Evolutionary conservation across 2,888 invertebrate genomes (phyloP), one percentile per base, ranked within the genome.

Genomic region (Coecobrya sp.): DNA sequence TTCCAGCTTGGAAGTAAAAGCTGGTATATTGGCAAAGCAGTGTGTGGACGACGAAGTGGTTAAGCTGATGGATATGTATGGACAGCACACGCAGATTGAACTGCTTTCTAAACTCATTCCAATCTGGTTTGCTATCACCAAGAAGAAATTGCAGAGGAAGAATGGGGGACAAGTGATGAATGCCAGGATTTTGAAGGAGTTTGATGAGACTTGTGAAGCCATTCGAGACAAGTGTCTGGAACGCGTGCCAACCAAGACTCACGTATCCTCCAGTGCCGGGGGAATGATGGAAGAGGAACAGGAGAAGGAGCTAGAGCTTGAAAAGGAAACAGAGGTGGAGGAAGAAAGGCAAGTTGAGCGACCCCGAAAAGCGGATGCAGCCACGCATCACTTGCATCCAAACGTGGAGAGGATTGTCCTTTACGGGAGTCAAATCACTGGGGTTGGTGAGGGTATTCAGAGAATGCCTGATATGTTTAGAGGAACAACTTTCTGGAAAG

Each of bases 11-110:
- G 25, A n/a, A 0, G 36, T 8, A 45, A 16, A 22, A 25, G 85
- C 45, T 0, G 16, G 0, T 0, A 76, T 90, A 13, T 25, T 88
- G 19, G 90, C 73, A 11, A 25, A 62, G 0, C 42, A 59, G 36
- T 93, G 91, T 45, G 59, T 79, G 27, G 82, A 90, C 13, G 62
- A 81, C 13, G 93, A 93, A 82, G 87, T 89, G 4, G 49, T 68
- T 2, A 76, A 49, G 7, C 55, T 93, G 52, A 70, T 11, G 16
- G 76, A 82, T 10, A 88, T 88, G 87, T 93, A 88, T 27, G 90
- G 90, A 5, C n/a, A 42, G 3, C 27, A 68, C 16, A 65, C 22
- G 11, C 62, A 30, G 11, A 65, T n/a, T 3, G 52, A 86, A 25
- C 59, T 62, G 4, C 45, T 85, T n/a, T 7, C n/a, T 10, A 30